A percentile compares a stretch with the other conserved stretches of the same genome.
phyloP scores from a whole-genome alignment of 30 jellyfish, hydroid and myxozoan species.

The Chrysaora quinquecirrha region DNA sequence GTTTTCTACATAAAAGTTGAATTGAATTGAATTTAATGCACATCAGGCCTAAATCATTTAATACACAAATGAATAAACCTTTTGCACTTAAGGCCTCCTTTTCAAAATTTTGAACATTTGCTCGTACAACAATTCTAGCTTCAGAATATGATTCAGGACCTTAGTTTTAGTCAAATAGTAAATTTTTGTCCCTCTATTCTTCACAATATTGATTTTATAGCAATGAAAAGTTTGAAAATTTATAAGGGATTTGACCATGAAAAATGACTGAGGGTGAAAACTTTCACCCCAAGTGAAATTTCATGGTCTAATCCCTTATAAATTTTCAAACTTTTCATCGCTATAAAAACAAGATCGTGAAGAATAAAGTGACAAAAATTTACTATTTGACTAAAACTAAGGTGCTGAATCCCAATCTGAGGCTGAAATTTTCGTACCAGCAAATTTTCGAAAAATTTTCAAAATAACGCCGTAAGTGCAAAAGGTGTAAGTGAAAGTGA shows the following conservation, averaged over 20 bases:
- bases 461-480: background rate
- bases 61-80: background rate
- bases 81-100: background rate
- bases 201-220: background rate
- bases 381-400: background rate
- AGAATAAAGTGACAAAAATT: background rate
- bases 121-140: background rate
- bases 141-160: background rate
- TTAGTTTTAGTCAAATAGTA: background rate
- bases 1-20: background rate
- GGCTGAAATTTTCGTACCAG: background rate
- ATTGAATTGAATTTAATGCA: background rate
- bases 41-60: background rate
- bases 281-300: background rate
- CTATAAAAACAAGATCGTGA: background rate
- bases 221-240: background rate
- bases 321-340: background rate
- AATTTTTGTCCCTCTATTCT: background rate
- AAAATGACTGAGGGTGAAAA: background rate
- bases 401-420: background rate
- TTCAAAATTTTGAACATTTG: background rate
- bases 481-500: background rate
- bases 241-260: background rate
- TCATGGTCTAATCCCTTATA: background rate
- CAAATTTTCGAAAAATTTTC: background rate